Evolutionary conservation across 1,140 invertebrate species (phyloP).

Genomic region (Antheraea mylitta): DNA sequence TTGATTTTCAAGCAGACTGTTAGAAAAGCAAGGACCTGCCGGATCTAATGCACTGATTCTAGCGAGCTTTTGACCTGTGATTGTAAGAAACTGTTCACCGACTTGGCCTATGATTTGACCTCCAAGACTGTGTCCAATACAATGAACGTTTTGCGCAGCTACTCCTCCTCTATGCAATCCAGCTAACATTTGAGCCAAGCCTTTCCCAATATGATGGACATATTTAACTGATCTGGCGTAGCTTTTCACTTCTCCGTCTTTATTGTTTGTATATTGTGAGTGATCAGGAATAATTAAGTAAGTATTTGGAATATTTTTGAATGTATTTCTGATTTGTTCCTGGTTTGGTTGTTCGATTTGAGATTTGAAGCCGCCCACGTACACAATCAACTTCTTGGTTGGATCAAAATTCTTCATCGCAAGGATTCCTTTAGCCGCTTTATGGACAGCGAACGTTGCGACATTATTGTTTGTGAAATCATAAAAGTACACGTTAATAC

Average conservation of each 20-base stretch:
- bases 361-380: constrained; percentile 66
- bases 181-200: constrained; percentile 51
- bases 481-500: constrained; percentile 43
- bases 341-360: constrained; percentile 59
- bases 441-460: constrained; percentile 5
- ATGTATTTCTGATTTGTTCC: constrained; percentile 49
- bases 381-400: constrained; percentile 59
- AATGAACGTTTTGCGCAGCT: constrained; percentile 56
- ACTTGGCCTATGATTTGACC: constrained; percentile 78
- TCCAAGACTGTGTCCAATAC: constrained; percentile 76
- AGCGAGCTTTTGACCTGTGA: constrained; percentile 89
- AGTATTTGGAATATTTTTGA: constrained; percentile 52
- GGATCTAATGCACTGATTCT: constrained; percentile 34
- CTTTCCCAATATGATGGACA: constrained; percentile 63
- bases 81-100: constrained; percentile 74
- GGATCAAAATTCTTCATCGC: constrained; percentile 43
- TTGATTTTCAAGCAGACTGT: constrained; percentile 77
- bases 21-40: constrained; percentile 53
- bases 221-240: constrained; percentile 39
- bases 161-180: constrained; percentile 47
- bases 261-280: constrained; percentile 62
- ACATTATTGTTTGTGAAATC: constrained; percentile 46
- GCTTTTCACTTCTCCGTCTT: constrained; percentile 52
- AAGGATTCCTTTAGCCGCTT: too few relatives aligned
- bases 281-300: constrained; percentile 71